Evolutionary conservation across 2,888 invertebrate species (phyloP).

Genomic region (Phorcus lineatus): DNA sequence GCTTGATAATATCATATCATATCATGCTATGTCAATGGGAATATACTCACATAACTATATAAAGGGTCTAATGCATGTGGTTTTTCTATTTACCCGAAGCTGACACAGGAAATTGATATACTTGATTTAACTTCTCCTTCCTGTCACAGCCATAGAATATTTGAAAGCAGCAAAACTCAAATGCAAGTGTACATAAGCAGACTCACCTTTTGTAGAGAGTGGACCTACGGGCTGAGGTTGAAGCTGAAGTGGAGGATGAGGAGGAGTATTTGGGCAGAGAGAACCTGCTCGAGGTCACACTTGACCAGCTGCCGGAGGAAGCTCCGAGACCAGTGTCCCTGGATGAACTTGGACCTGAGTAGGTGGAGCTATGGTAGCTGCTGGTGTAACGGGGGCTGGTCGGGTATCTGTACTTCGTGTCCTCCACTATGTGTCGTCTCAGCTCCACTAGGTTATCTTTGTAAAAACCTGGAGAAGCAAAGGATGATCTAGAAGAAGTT

Average conservation of each 20-base stretch:
- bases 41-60: too few relatives aligned
- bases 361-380: background rate
- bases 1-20: too few relatives aligned
- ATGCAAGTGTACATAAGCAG: too few relatives aligned
- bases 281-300: background rate
- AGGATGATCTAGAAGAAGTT: background rate
- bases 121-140: too few relatives aligned
- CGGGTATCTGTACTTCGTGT: conserved; percentile 46
- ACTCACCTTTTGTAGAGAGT: too few relatives aligned
- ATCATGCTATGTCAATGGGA: too few relatives aligned
- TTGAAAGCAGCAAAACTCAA: too few relatives aligned
- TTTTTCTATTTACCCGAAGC: too few relatives aligned
- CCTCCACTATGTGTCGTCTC: conserved; percentile 57
- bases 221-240: background rate
- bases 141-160: too few relatives aligned
- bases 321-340: background rate
- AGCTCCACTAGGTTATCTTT: conserved; percentile 61
- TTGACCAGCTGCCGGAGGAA: background rate
- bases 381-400: background rate
- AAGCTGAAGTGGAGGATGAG: background rate
- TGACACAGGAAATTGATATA: too few relatives aligned
- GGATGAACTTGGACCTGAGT: conserved; percentile 12
- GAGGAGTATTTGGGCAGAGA: background rate
- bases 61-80: too few relatives aligned
- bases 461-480: conserved; percentile 56